phyloP scores from a whole-genome alignment of 2,888 invertebrate genomes.

The Schrankia costaestrigalis region DNA sequence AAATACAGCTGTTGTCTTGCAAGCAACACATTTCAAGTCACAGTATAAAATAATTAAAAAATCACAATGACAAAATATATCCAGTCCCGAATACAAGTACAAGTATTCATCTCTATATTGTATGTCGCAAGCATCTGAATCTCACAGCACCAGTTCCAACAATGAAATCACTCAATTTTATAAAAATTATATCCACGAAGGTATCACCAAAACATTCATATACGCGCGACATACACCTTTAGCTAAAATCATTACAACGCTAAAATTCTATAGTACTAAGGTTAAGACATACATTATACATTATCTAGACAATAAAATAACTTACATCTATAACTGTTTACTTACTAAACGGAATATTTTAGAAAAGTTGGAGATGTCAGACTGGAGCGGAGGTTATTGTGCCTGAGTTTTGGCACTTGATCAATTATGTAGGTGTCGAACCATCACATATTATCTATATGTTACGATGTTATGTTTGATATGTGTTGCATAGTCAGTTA shows the following conservation, averaged over 20 bases:
- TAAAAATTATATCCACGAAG: conserved; percentile 25
- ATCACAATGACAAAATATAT: conserved; percentile 54
- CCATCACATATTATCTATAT: conserved; percentile 3
- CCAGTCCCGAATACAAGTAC: conserved; percentile 60
- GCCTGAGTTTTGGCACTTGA: conserved; percentile 61
- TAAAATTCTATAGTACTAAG: conserved; percentile 60
- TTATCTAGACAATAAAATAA: conserved; percentile 73
- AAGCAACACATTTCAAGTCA: conserved; percentile 61
- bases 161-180: conserved; percentile 47
- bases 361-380: conserved; percentile 41
- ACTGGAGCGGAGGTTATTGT: conserved; percentile 44
- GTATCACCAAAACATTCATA: conserved; percentile 56
- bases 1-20: conserved; percentile 61
- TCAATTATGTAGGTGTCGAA: conserved; percentile 12
- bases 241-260: conserved; percentile 62
- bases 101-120: conserved; percentile 47
- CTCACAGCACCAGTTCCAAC: conserved; percentile 73
- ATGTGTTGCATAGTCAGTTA: conserved; percentile 28
- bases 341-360: conserved; percentile 67
- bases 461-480: conserved; percentile 18
- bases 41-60: conserved; percentile 62
- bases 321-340: conserved; percentile 73
- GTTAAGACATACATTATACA: conserved; percentile 73
- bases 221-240: conserved; percentile 72
- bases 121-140: conserved; percentile 73